Evolutionary conservation across 2,113 vertebrate species (phyloP).

Genomic region (Leiothrix lutea): DNA sequence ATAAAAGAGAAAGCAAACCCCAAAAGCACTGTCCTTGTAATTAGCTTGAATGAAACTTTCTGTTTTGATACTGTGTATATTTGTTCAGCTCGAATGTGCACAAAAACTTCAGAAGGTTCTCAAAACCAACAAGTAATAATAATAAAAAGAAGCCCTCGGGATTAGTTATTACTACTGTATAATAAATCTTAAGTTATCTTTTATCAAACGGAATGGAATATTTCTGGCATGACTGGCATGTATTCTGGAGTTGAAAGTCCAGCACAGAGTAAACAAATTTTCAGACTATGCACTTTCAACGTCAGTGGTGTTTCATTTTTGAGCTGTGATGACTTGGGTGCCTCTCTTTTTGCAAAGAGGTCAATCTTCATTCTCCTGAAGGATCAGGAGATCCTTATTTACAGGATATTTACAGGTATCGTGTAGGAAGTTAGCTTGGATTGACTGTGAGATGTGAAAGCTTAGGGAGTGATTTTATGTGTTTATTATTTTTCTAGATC

Average conservation of each 20-base stretch:
- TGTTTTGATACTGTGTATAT: neutral
- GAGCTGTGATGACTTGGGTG: neutral
- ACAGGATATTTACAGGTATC: neutral
- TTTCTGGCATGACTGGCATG: neutral
- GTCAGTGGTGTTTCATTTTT: neutral
- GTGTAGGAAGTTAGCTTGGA: neutral
- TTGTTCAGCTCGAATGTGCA: neutral
- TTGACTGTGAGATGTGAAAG: neutral
- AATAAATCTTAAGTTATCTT: neutral
- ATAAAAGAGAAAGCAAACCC: neutral
- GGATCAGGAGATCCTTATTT: too few species aligned
- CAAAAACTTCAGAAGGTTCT: neutral
- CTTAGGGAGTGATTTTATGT: neutral
- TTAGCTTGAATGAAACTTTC: neutral
- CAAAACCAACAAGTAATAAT: neutral
- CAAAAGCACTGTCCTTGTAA: neutral
- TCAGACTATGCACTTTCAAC: neutral
- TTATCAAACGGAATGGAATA: neutral
- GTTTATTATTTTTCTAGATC: neutral
- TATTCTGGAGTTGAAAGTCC: slow-evolving; percentile 33
- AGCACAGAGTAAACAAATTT: slow-evolving; percentile 31
- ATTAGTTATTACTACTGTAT: neutral
- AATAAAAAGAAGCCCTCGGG: neutral
- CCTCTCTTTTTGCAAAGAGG: neutral
- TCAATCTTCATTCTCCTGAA: neutral